Evolutionary conservation across 2,113 vertebrate genomes (phyloP), one percentile per base, ranked within the genome.

Genomic region (Heloderma charlesbogerti): DNA sequence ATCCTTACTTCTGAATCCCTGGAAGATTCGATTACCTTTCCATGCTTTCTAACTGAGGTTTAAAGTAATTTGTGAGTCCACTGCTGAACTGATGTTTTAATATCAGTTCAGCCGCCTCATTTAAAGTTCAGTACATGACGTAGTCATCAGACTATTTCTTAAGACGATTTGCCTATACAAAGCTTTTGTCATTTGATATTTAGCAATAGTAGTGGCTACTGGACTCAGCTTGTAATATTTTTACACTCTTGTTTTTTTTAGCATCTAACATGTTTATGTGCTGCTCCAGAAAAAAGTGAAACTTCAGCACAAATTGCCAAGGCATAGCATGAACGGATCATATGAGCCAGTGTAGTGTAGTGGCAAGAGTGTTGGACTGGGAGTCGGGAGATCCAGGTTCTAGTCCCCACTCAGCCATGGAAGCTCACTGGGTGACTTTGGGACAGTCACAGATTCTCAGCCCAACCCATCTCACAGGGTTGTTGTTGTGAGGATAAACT

Each of bases 241-340:
- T 85, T 27, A n/a, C 48, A 1, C 7, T 16, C 31, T 77, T 92
- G 72, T 40, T 72, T 27, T 4, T 3, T 54, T 27, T 31, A 1
- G 3, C 1, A 0, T 34, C 3, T 0, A 0, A 0, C 37, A 2
- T 0, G 0, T 8, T 3, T 15, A 3, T 6, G 16, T 57, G 29
- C 1, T 22, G 57, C 69, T 88, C 27, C 87, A 51, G 66, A n/a
- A 82, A 45, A 63, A 85, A 79, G 43, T 8, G 4, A 51, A 43
- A 67, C 25, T 71, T 63, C 3, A 3, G 1, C 7, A 20, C 7
- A 54, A 66, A 75, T 29, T 66, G 13, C 34, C 6, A 4, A 1
- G 0, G 74, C 40, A 18, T 9, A 54, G 51, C 54, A 22, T 75
- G 34, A 86, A 54, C 31, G 48, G 48, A 72, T 54, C 83, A 69